These are phyloP conservation scores for Pissodes strobi DNA, from an alignment of 1,140 invertebrate species.

Conservation along the genomic window DNA sequence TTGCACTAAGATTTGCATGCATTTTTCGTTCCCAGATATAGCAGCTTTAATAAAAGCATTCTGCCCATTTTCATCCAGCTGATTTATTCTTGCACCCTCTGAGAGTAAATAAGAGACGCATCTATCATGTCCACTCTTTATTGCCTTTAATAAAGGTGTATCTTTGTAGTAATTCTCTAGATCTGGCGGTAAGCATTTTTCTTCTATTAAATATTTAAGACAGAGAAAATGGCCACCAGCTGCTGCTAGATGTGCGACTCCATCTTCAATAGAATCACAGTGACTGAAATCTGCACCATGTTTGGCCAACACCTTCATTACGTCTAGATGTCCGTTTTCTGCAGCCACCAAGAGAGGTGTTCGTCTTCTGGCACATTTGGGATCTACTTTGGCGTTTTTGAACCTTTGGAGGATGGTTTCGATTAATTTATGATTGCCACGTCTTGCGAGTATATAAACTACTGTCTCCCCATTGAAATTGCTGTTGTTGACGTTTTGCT, in stretches of 20 bases:
- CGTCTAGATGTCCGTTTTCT: neutral
- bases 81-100: neutral
- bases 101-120: neutral
- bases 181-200: neutral
- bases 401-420: neutral
- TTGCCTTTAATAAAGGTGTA: neutral
- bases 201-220: neutral
- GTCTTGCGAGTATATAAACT: neutral
- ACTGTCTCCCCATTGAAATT: neutral
- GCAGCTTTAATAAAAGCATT: neutral
- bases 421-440: neutral
- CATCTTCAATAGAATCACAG: neutral
- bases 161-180: neutral
- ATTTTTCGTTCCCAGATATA: neutral
- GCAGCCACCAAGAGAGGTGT: constrained; percentile 1
- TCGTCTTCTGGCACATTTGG: neutral
- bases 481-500: neutral
- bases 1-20: neutral
- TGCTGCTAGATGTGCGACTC: neutral
- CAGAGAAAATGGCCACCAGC: neutral
- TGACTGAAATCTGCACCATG: neutral
- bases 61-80: neutral
- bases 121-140: neutral
- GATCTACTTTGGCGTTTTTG: neutral
- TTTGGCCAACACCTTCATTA: constrained; percentile 1